A percentile compares a stretch with the other conserved stretches of the same genome.
Conservation (phyloP, 1,140 invertebrate genomes). For the Drosophila lacertosa region DNA sequence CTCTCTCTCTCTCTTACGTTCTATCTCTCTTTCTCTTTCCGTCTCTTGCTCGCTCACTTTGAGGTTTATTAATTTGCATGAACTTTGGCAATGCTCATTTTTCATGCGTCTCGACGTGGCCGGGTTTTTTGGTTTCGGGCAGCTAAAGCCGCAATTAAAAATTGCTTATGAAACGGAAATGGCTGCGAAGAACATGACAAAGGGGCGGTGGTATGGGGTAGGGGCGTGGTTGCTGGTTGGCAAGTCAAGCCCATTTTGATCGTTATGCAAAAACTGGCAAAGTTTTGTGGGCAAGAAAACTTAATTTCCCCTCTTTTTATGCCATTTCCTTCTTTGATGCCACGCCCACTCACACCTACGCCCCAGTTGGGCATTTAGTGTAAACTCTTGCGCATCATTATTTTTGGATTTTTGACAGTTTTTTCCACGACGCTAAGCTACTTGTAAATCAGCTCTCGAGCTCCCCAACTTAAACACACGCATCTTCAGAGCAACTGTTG, state of each 20-base stretch:
- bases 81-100: conserved; percentile 72
- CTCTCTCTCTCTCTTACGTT: not conserved
- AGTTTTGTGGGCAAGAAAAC: conserved; percentile 64
- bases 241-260: conserved; percentile 21
- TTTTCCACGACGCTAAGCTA: conserved; percentile 73
- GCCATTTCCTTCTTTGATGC: conserved; percentile 53
- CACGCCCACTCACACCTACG: conserved; percentile 5
- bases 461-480: conserved; percentile 46
- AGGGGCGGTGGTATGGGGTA: not conserved
- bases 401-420: conserved; percentile 81
- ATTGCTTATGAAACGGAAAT: conserved; percentile 79
- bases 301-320: conserved; percentile 67
- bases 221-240: too few species aligned
- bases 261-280: conserved; percentile 56
- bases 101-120: conserved; percentile 55
- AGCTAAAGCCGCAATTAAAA: conserved; percentile 78
- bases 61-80: conserved; percentile 80
- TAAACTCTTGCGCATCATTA: conserved; percentile 75
- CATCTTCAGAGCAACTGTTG: conserved; percentile 43
- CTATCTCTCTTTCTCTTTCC: not conserved
- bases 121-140: conserved; percentile 6
- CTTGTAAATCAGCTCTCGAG: conserved; percentile 77
- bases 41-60: conserved; percentile 9
- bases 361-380: conserved; percentile 58
- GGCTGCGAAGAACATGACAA: conserved; percentile 44